These are phyloP conservation scores for Coecobrya sp. DNA, from an alignment of 2,888 invertebrate genomes.

Conservation along the genomic window DNA sequence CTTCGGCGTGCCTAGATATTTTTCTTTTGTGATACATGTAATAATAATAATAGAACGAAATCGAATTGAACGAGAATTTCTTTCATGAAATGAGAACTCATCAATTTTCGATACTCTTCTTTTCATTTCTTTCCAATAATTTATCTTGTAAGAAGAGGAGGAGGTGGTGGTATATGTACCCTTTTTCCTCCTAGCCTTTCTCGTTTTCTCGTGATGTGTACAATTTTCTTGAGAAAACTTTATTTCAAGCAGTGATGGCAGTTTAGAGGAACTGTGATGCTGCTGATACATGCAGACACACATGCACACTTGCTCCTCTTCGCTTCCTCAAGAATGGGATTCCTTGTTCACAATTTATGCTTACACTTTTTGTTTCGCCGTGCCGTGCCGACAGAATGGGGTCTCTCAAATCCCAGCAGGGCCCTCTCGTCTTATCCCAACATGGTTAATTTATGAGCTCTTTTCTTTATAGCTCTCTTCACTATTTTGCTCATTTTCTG, in stretches of 20 bases:
- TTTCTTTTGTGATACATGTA: slow-evolving; percentile 15
- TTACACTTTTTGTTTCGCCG: slow-evolving; percentile 85
- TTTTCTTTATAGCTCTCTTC: slow-evolving; percentile 80
- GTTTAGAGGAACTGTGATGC: not conserved
- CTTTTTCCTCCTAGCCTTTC: slow-evolving; percentile 15
- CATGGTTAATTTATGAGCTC: slow-evolving; percentile 86
- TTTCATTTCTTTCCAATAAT: slow-evolving; percentile 71
- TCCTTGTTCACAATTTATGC: slow-evolving; percentile 82
- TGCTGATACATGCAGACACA: slow-evolving; percentile 24
- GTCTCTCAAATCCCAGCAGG: slow-evolving; percentile 86
- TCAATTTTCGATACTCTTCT: slow-evolving; percentile 77
- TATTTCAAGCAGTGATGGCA: slow-evolving; percentile 47
- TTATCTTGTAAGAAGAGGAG: slow-evolving; percentile 56
- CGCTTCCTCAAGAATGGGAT: slow-evolving; percentile 32
- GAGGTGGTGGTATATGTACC: slow-evolving; percentile 56
- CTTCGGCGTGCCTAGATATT: slow-evolving; percentile 46
- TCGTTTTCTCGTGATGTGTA: slow-evolving; percentile 3
- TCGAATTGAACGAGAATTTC: slow-evolving; percentile 53
- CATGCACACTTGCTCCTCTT: not conserved
- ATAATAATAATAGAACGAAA: slow-evolving; percentile 50
- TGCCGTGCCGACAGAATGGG: slow-evolving; percentile 85
- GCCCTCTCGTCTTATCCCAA: slow-evolving; percentile 84
- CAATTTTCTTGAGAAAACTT: slow-evolving; percentile 38
- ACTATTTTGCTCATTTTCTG: slow-evolving; percentile 66
- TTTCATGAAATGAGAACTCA: slow-evolving; percentile 64